phyloP scores from a whole-genome alignment of 2,888 invertebrate species.

The Galeopsomyia nigrocyanea region DNA sequence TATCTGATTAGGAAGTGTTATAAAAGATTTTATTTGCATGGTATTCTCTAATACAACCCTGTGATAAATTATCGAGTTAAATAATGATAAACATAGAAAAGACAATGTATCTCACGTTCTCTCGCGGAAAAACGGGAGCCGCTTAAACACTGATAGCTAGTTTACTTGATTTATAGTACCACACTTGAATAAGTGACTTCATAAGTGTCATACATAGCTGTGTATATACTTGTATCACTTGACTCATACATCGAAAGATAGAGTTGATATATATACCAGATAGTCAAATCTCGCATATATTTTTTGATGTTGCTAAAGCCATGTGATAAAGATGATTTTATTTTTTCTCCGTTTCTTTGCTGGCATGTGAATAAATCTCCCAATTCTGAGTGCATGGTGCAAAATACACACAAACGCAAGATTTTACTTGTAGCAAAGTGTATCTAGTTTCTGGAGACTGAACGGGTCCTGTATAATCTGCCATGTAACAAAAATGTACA shows the following conservation, averaged over 20 bases:
- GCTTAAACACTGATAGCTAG: conserved; percentile 26
- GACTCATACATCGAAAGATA: conserved; percentile 27
- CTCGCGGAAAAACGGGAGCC: conserved; percentile 13
- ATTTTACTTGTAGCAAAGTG: conserved; percentile 44
- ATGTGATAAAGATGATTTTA: conserved; percentile 50
- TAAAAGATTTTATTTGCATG: conserved; percentile 25
- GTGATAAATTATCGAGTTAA: conserved; percentile 43
- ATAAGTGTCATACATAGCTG: conserved; percentile 1
- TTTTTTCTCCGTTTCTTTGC: conserved; percentile 31
- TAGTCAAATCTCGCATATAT: conserved; percentile 38
- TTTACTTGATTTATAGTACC: conserved; percentile 25
- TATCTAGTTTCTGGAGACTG: conserved; percentile 55
- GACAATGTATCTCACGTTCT: conserved; percentile 23
- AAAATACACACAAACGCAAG: conserved; percentile 37
- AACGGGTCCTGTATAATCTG: conserved; percentile 52
- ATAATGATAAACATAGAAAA: conserved; percentile 20
- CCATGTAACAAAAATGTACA: conserved; percentile 52
- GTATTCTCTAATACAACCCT: conserved; percentile 43
- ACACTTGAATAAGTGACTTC: conserved; percentile 25
- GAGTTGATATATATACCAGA: conserved; percentile 19
- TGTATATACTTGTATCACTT: conserved; percentile 12
- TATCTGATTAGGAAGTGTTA: conserved; percentile 18
- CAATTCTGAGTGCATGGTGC: conserved; percentile 31
- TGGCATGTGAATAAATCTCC: conserved; percentile 33
- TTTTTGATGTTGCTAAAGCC: conserved; percentile 46